phyloP scores from a whole-genome alignment of 1,140 invertebrate species.

The Sarcophaga peregrina region DNA sequence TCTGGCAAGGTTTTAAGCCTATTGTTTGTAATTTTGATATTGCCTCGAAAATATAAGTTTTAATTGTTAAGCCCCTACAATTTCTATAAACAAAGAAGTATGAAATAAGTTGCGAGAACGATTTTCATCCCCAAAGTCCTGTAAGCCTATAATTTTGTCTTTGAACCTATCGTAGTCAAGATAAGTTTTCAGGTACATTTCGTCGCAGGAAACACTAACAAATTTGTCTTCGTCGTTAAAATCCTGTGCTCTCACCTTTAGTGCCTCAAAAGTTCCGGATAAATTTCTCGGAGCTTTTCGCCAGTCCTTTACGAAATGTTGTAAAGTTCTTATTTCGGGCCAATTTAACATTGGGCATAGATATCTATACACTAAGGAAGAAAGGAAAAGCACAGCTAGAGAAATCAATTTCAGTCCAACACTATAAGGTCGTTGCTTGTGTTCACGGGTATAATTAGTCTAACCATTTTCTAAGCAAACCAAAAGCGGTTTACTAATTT shows the following conservation, averaged over 20 bases:
- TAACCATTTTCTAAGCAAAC: too few species aligned
- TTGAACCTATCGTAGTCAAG: neutral
- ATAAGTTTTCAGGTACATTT: neutral
- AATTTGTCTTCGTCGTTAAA: slow-evolving; percentile 18
- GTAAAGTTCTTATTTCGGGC: neutral
- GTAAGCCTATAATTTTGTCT: slow-evolving; percentile 29
- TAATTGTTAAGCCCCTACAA: too few species aligned
- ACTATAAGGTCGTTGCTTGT: too few species aligned
- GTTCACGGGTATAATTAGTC: too few species aligned
- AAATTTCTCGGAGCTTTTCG: neutral
- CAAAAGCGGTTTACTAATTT: too few species aligned
- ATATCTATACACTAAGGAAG: neutral
- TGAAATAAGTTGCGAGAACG: too few species aligned
- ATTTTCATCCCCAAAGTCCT: slow-evolving; percentile 27
- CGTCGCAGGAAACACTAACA: slow-evolving; percentile 9
- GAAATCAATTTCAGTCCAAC: too few species aligned
- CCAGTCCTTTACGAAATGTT: neutral
- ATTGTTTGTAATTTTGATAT: slow-evolving; percentile 17
- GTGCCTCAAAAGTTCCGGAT: neutral
- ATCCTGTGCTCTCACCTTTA: neutral
- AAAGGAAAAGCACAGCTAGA: too few species aligned
- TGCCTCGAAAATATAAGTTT: slow-evolving; percentile 28
- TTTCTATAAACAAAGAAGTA: too few species aligned
- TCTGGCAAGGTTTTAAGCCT: neutral
- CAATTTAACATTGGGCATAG: neutral